Evolutionary conservation across 1,140 invertebrate species (phyloP).

Genomic region (Aphelenchoides besseyi): DNA sequence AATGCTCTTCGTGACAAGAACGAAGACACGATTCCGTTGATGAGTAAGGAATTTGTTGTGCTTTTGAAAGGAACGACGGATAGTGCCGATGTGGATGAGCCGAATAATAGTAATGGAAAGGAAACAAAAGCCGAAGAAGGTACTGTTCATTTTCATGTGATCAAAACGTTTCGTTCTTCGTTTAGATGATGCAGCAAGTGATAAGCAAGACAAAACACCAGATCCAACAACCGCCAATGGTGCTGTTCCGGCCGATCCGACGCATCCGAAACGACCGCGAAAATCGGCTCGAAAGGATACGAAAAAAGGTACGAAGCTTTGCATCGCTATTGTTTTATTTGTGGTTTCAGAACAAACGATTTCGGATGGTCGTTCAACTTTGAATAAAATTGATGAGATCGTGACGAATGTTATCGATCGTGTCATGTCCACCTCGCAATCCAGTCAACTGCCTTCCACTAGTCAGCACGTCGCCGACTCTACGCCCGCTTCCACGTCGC

Average conservation of each 20-base stretch:
- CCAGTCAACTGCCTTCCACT: neutral
- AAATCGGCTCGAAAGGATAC: slow-evolving; percentile 8
- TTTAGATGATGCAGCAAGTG: neutral
- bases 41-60: slow-evolving; percentile 17
- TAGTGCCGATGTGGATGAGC: neutral
- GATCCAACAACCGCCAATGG: neutral
- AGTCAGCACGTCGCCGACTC: slow-evolving; percentile 1
- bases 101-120: slow-evolving; percentile 10
- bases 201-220: neutral
- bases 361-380: neutral
- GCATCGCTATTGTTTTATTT: neutral
- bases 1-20: slow-evolving; percentile 8
- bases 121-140: slow-evolving; percentile 8
- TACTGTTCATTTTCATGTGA: neutral
- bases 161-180: neutral
- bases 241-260: slow-evolving; percentile 16
- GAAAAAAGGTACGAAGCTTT: slow-evolving; percentile 4
- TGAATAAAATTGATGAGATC: slow-evolving; percentile 21
- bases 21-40: slow-evolving; percentile 19
- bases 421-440: slow-evolving; percentile 13
- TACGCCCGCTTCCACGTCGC: neutral
- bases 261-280: slow-evolving; percentile 7
- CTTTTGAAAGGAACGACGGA: slow-evolving; percentile 13
- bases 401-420: slow-evolving; percentile 17
- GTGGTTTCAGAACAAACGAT: neutral